Percentiles rank a stretch among this genome's conserved stretches.
Conservation (phyloP, 2,888 invertebrate genomes). For the Lepidocyrtoides sp. region DNA sequence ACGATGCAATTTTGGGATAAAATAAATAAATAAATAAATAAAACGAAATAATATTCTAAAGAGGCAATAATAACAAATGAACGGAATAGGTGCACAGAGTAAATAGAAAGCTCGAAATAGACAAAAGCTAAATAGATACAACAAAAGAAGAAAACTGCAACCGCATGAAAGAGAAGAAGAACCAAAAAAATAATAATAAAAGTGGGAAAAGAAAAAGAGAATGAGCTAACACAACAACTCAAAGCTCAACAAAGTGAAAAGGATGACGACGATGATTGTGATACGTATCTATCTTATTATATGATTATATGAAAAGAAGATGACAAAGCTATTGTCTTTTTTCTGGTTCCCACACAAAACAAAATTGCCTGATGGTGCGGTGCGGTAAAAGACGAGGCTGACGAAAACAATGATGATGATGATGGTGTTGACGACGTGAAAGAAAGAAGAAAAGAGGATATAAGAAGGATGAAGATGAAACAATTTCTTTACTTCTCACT, state of each 20-base stretch:
- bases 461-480: conserved; percentile 45
- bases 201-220: no score
- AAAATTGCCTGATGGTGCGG: no score
- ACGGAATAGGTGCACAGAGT: not conserved
- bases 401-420: not conserved
- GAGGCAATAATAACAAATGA: not conserved
- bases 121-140: not conserved
- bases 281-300: conserved; percentile 38
- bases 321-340: conserved; percentile 40
- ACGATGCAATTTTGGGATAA: not conserved
- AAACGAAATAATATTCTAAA: not conserved
- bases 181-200: not conserved
- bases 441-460: conserved; percentile 8
- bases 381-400: not conserved
- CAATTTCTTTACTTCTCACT: conserved; percentile 72
- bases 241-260: not conserved
- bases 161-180: not conserved
- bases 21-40: not conserved
- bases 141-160: not conserved
- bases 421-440: not conserved
- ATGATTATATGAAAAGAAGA: not conserved
- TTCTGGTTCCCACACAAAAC: not conserved
- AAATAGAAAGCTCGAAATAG: not conserved
- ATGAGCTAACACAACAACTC: not conserved
- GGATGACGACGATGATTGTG: not conserved